phyloP scores from a whole-genome alignment of 2,888 invertebrate genomes.

The Disparrhopalites patrizii region DNA sequence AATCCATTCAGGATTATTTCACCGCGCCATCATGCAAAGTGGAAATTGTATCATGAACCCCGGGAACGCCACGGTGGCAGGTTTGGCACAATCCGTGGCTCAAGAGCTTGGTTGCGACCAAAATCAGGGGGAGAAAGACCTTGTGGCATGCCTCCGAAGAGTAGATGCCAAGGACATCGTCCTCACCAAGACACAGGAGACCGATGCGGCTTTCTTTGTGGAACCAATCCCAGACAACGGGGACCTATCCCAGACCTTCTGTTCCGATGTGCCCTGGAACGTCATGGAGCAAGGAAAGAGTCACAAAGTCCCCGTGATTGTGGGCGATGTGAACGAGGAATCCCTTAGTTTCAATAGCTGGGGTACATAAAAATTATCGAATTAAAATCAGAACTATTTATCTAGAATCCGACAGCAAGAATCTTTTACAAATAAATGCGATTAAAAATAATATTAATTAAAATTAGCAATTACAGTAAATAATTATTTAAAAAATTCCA shows the following conservation, averaged over 20 bases:
- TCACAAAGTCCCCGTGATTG: constrained; percentile 11
- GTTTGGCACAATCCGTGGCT: not conserved
- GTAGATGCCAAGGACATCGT: constrained; percentile 3
- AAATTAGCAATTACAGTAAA: not conserved
- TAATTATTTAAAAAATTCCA: not conserved
- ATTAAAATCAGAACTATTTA: not conserved
- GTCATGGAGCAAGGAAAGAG: not conserved
- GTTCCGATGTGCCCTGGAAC: constrained; percentile 11
- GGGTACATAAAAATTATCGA: not conserved
- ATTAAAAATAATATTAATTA: not conserved
- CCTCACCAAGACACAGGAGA: not conserved
- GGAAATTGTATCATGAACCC: not conserved
- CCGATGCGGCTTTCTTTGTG: not conserved
- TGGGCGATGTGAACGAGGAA: constrained; percentile 7
- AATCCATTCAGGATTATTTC: not conserved
- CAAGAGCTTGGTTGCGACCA: not conserved
- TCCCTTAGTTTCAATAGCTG: not conserved
- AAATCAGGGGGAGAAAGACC: not conserved
- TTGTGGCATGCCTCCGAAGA: not conserved
- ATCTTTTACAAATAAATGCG: not conserved
- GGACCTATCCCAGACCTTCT: constrained; percentile 1
- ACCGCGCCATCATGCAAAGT: constrained; percentile 4
- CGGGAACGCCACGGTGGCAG: not conserved
- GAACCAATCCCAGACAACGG: not conserved
- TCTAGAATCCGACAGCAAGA: not conserved